Conservation (phyloP, 2,888 invertebrate genomes). For the Pachliopta kotzebuea region DNA sequence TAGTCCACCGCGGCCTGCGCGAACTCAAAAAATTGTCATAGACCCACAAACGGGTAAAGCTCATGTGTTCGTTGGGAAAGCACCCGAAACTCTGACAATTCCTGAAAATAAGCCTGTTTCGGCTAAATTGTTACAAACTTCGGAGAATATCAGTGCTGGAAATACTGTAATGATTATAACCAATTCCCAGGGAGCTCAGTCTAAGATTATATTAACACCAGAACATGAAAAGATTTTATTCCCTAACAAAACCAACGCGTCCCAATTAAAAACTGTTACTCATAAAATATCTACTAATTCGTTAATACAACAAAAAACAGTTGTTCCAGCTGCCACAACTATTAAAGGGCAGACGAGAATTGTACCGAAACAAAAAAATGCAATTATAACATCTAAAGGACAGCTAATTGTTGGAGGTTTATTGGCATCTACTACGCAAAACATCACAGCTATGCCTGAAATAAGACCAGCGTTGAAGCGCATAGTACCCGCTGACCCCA, state of each 20-base stretch:
- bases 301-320: constrained; percentile 46
- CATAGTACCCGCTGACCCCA: constrained; percentile 58
- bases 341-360: constrained; percentile 59
- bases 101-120: constrained; percentile 62
- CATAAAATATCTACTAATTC: constrained; percentile 57
- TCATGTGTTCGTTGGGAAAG: constrained; percentile 64
- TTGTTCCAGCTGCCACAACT: constrained; percentile 44
- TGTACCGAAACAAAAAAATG: constrained; percentile 68
- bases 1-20: constrained; percentile 55
- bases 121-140: constrained; percentile 62
- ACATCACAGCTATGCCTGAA: constrained; percentile 73
- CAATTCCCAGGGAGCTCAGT: constrained; percentile 82
- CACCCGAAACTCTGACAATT: constrained; percentile 44
- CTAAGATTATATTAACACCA: constrained; percentile 80
- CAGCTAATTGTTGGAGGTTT: constrained; percentile 75
- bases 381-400: constrained; percentile 80
- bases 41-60: constrained; percentile 74
- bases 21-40: constrained; percentile 72
- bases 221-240: constrained; percentile 82
- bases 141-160: constrained; percentile 58
- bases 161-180: constrained; percentile 84
- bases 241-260: constrained; percentile 68
- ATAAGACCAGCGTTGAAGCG: constrained; percentile 60
- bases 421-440: constrained; percentile 65
- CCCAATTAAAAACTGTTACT: constrained; percentile 63